Evolutionary conservation across 2,113 vertebrate genomes (phyloP).

Genomic region (Protobothrops flavoviridis): DNA sequence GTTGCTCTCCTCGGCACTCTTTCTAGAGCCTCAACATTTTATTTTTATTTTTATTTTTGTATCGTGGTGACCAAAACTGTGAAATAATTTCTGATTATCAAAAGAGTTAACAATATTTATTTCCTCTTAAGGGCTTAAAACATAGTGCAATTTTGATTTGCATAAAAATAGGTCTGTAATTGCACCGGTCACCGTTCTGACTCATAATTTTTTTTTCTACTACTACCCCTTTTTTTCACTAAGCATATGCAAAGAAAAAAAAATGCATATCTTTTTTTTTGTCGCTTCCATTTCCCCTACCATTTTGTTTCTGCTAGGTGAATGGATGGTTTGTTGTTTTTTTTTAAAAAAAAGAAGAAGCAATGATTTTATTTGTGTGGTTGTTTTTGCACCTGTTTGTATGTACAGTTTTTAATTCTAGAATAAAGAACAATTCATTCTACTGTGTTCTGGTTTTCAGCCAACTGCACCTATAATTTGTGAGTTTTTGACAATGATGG

Average conservation of each 20-base stretch:
- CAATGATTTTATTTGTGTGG: background rate
- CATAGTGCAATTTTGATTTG: background rate
- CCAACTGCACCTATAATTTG: conserved; percentile 92
- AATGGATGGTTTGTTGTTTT: background rate
- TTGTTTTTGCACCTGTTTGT: background rate
- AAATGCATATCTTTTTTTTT: background rate
- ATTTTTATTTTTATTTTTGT: background rate
- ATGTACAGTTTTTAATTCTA: background rate
- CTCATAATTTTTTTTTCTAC: background rate
- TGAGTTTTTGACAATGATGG: conserved; percentile 99
- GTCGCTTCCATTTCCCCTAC: background rate
- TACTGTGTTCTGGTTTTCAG: conserved; percentile 64
- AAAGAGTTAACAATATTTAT: background rate
- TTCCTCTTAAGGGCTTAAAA: background rate
- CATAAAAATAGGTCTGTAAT: background rate
- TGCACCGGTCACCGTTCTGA: background rate
- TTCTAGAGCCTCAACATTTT: background rate
- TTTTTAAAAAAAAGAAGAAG: background rate
- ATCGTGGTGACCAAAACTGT: background rate
- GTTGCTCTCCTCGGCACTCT: background rate
- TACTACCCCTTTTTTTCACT: background rate
- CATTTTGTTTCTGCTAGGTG: background rate
- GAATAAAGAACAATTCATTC: background rate
- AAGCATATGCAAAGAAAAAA: background rate
- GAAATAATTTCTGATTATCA: background rate